Evolutionary conservation across 1,140 invertebrate genomes (phyloP).

Genomic region (Aphaenogaster floridana): DNA sequence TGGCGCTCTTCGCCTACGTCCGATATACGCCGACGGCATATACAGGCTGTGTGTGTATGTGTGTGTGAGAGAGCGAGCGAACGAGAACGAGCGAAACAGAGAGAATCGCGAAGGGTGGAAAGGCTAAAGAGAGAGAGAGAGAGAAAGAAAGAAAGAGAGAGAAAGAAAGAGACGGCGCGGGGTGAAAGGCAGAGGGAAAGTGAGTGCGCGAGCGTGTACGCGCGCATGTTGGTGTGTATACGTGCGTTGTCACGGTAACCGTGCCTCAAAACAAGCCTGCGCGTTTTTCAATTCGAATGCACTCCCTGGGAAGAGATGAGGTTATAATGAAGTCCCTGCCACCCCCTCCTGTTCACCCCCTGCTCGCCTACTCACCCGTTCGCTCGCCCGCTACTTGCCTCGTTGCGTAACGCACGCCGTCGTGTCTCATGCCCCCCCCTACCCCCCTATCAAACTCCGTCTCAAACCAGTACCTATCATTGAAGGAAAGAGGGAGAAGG

Average conservation of each 20-base stretch:
- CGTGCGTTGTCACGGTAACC: constrained; percentile 78
- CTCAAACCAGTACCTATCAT: background rate
- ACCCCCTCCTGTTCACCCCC: constrained; percentile 20
- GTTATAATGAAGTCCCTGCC: constrained; percentile 77
- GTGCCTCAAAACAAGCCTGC: constrained; percentile 78
- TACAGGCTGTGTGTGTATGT: constrained; percentile 31
- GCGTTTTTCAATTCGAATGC: constrained; percentile 79
- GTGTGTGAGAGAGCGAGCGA: constrained; percentile 67
- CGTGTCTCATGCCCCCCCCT: constrained; percentile 18
- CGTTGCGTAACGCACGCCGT: constrained; percentile 71
- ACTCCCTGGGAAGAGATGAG: constrained; percentile 77
- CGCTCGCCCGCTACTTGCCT: constrained; percentile 39
- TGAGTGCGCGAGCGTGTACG: constrained; percentile 32
- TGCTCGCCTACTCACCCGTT: background rate
- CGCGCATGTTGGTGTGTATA: constrained; percentile 45
- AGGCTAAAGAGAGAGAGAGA: constrained; percentile 16
- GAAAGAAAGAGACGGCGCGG: constrained; percentile 24
- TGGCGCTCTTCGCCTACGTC: constrained; percentile 62
- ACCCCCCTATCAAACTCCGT: background rate
- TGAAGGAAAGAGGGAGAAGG: background rate
- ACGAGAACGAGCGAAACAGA: constrained; percentile 66
- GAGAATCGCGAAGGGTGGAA: constrained; percentile 60
- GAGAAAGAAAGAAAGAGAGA: constrained; percentile 68
- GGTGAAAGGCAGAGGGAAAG: constrained; percentile 36
- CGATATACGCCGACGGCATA: constrained; percentile 62